Conservation (phyloP, 2,888 invertebrate species). For the Aphodius granarius region DNA sequence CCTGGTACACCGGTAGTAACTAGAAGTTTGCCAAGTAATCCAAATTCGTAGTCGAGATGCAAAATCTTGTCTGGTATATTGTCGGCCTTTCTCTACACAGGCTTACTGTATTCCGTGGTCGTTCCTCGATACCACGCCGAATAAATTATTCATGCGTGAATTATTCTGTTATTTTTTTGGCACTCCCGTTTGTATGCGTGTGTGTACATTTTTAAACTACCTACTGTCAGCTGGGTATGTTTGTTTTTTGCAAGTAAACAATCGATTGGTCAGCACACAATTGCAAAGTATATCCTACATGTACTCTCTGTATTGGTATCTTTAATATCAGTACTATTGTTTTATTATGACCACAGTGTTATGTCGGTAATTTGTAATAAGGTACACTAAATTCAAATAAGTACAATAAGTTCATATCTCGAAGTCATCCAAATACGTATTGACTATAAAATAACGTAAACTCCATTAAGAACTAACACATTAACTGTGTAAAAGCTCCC, state of each 20-base stretch:
- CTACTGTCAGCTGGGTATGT: background rate
- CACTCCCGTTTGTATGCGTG: background rate
- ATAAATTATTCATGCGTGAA: background rate
- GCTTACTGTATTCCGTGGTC: background rate
- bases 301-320: background rate
- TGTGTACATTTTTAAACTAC: background rate
- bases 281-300: background rate
- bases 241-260: background rate
- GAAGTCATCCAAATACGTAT: too few relatives aligned
- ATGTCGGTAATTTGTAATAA: background rate
- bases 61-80: background rate
- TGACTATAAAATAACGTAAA: too few relatives aligned
- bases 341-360: background rate
- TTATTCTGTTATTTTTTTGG: background rate
- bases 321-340: background rate
- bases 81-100: background rate
- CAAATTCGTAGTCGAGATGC: background rate
- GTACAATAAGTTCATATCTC: too few relatives aligned
- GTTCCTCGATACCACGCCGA: background rate
- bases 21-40: background rate
- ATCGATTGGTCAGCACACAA: background rate
- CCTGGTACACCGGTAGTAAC: background rate
- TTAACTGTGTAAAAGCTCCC: too few relatives aligned
- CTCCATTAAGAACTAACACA: too few relatives aligned
- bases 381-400: too few relatives aligned